Conservation (phyloP, 2,113 vertebrate species). For the Psephotus haematonotus region DNA sequence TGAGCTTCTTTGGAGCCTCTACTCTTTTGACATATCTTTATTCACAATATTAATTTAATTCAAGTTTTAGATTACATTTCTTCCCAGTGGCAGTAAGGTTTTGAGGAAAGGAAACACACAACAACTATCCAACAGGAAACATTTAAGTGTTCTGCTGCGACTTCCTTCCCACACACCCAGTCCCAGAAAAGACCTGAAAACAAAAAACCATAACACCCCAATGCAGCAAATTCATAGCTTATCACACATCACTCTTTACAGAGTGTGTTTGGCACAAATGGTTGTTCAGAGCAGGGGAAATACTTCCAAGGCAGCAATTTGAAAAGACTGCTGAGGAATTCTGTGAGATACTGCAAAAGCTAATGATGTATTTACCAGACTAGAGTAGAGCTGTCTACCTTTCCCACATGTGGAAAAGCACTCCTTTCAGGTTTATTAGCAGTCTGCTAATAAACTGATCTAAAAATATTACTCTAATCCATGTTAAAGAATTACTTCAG, state of each 20-base stretch:
- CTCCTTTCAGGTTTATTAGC: background rate
- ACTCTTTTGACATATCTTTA: background rate
- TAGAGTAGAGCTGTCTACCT: background rate
- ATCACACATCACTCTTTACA: background rate
- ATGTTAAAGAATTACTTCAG: background rate
- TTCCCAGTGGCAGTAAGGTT: background rate
- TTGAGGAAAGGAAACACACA: conserved; percentile 62
- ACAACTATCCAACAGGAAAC: conserved; percentile 74
- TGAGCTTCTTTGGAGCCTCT: background rate
- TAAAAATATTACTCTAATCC: background rate
- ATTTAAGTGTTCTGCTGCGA: conserved; percentile 55
- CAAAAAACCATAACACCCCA: background rate
- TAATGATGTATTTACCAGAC: background rate
- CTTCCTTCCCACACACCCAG: conserved; percentile 67
- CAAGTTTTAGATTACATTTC: background rate
- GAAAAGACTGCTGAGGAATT: background rate
- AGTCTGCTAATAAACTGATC: background rate
- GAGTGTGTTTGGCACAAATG: background rate
- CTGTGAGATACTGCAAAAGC: background rate
- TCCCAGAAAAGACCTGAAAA: conserved; percentile 42
- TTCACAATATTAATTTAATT: background rate
- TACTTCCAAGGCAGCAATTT: background rate
- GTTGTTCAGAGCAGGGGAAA: background rate
- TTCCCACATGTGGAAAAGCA: background rate
- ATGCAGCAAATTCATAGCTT: background rate